These are phyloP conservation scores for Drosophila truncata DNA, from an alignment of 1,140 invertebrate species.

Conservation along the genomic window DNA sequence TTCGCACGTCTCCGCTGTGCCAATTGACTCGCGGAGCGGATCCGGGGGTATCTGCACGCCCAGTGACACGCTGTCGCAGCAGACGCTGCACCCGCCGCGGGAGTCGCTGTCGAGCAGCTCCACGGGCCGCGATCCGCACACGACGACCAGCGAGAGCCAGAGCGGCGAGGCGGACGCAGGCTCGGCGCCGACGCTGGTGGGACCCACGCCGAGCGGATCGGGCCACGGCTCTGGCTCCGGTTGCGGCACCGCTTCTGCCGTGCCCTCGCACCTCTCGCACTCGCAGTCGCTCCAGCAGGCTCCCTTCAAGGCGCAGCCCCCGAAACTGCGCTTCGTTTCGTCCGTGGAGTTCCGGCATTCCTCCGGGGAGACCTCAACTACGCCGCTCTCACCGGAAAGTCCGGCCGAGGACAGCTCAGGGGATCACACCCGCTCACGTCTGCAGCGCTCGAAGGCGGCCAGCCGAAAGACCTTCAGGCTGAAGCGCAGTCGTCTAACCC, in stretches of 20 bases:
- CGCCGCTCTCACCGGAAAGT: slow-evolving; percentile 90
- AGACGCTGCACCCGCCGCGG: slow-evolving; percentile 83
- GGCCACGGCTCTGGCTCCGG: slow-evolving; percentile 52
- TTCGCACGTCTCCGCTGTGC: slow-evolving; percentile 86
- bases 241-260: slow-evolving; percentile 49
- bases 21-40: slow-evolving; percentile 85
- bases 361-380: slow-evolving; percentile 90
- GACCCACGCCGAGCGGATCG: slow-evolving; percentile 61
- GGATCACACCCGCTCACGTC: slow-evolving; percentile 88
- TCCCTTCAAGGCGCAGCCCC: slow-evolving; percentile 85
- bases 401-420: slow-evolving; percentile 89
- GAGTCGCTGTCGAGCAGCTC: slow-evolving; percentile 84
- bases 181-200: slow-evolving; percentile 77
- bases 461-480: slow-evolving; percentile 97
- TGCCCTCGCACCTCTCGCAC: slow-evolving; percentile 81
- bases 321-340: slow-evolving; percentile 92
- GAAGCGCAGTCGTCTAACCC: slow-evolving; percentile 89
- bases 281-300: slow-evolving; percentile 83
- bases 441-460: slow-evolving; percentile 96
- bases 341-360: slow-evolving; percentile 86
- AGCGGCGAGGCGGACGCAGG: slow-evolving; percentile 77
- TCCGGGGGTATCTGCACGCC: slow-evolving; percentile 84
- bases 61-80: slow-evolving; percentile 84
- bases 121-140: slow-evolving; percentile 80
- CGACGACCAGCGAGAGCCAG: slow-evolving; percentile 84